A percentile compares a stretch with the other conserved stretches of the same genome.
Conservation (phyloP, 2,888 invertebrate genomes). For the Flabesymbios commensalis region DNA sequence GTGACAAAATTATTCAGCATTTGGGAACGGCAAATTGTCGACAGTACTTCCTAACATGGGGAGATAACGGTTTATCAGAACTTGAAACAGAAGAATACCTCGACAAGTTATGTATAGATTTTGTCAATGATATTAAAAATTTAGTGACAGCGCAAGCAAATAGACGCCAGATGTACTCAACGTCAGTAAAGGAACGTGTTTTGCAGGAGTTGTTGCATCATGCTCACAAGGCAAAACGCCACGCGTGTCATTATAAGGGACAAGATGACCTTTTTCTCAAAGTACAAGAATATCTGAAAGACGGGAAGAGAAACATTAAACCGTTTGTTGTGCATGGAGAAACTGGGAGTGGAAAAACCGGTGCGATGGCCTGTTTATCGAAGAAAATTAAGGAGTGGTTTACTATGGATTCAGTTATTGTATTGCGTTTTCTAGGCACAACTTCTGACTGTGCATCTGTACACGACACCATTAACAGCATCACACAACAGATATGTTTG, state of each 20-base stretch:
- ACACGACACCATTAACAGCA: slow-evolving; percentile 15
- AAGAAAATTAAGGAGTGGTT: slow-evolving; percentile 18
- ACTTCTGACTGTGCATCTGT: slow-evolving; percentile 15
- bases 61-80: not conserved
- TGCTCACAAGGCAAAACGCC: slow-evolving; percentile 3
- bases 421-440: slow-evolving; percentile 26
- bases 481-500: slow-evolving; percentile 30
- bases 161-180: not conserved
- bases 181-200: not conserved
- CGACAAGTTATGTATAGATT: slow-evolving; percentile 18
- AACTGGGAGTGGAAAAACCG: slow-evolving; percentile 23
- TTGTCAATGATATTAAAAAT: slow-evolving; percentile 22
- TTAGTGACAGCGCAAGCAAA: slow-evolving; percentile 8
- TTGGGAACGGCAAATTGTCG: slow-evolving; percentile 19
- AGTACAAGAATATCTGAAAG: slow-evolving; percentile 22
- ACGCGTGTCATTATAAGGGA: slow-evolving; percentile 11
- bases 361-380: slow-evolving; percentile 17
- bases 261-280: slow-evolving; percentile 7
- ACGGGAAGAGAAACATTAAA: slow-evolving; percentile 16
- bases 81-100: slow-evolving; percentile 17
- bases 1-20: slow-evolving; percentile 9
- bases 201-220: slow-evolving; percentile 21
- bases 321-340: slow-evolving; percentile 30
- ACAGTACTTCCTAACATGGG: slow-evolving; percentile 22
- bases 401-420: slow-evolving; percentile 15